Evolutionary conservation across 2,888 invertebrate species (phyloP), one percentile per base, ranked within the genome.

Genomic region (Erynnis tages): DNA sequence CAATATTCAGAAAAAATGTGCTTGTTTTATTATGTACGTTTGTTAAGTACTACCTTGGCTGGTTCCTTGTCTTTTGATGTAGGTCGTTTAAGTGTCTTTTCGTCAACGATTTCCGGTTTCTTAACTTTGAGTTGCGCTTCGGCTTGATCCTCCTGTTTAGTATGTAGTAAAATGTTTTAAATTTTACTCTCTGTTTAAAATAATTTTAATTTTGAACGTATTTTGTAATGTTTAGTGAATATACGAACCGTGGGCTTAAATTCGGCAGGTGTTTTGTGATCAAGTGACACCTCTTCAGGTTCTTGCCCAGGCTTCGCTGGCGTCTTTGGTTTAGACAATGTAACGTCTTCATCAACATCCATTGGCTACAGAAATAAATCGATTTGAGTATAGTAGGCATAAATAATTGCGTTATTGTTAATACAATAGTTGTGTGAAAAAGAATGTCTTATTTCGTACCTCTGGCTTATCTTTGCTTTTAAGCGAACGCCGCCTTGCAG

Each of bases 261-360:
- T 64, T 88, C 83, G 50, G 88, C 80, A 14, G 88, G 88, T 69
- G 86, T 88, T 79, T 85, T 89, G 65, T 89, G 89, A 73, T 86
- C 86, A 29, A 87, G 80, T 45, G 85, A 81, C 57, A 87, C 88
- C 1, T 87, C 83, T 68, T 88, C 89, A 44, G 89, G 88, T 61
- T 81, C 77, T 56, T 81, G 68, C 53, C 75, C 86, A 62, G 86
- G 84, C 57, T 85, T 86, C 29, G 61, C 72, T 34, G 82, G 80
- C 55, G 73, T 54, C 61, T 83, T 88, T 27, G 87, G 88, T 58
- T 85, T 85, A 46, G 78, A 73, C 29, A 89, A 53, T 59, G 73
- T 87, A 57, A 87, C 71, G 57, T 70, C 86, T 89, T 92, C 73
- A 73, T 88, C 80, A 79, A 86, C 79, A 32, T 88, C 88, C 88